Evolutionary conservation across 1,140 invertebrate genomes (phyloP), one percentile per base, ranked within the genome.

Genomic region (Brachionus paranguensis): DNA sequence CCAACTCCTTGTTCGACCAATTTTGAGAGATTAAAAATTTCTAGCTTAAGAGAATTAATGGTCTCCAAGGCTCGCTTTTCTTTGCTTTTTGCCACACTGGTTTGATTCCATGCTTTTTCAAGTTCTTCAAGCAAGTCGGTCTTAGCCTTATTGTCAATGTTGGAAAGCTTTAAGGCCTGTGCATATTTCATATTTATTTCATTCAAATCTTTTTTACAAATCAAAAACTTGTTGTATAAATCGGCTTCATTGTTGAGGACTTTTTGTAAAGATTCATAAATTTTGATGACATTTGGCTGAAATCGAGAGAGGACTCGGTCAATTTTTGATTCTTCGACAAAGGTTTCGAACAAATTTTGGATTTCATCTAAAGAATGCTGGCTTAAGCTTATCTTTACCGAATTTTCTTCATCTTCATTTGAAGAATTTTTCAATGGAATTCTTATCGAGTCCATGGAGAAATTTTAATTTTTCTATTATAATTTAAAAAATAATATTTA

Each of bases 101-200:
- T 87, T 87, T 90, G 90, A 85, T 90, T 90, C 90, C 90, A 90
- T 17, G 89, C 90, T 86, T 90, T 90, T 78, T 90, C 89, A n/a
- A 91, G 87, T 87, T 91, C 90, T 89, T 90, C 72, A 11, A 50
- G 14, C n/a, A 76, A 76, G 4, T 76, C 72, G n/a, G 14, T 27
- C 11, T 50, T 76, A 11, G 45, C 72, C 27, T 50, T 76, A 76
- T 76, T 76, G 29, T 76, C 72, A 27, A 76, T 50, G 27, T 50
- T 50, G 11, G 72, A 76, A 12, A 76, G 45, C 14, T 76, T 76
- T 29, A 76, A 47, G 24, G 72, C 72, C 47, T 76, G 72, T 14
- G 20, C 10, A 24, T 76, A 76, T 29, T 50, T 76, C 72, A 76
- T 50, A 76, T 24, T 50, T 27, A 76, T 12, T 24, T 50, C 45